Percentiles rank a stretch among this genome's conserved stretches.
Evolutionary conservation across 2,888 invertebrate genomes (phyloP).

Genomic region (Troglohyphantes excavatus): DNA sequence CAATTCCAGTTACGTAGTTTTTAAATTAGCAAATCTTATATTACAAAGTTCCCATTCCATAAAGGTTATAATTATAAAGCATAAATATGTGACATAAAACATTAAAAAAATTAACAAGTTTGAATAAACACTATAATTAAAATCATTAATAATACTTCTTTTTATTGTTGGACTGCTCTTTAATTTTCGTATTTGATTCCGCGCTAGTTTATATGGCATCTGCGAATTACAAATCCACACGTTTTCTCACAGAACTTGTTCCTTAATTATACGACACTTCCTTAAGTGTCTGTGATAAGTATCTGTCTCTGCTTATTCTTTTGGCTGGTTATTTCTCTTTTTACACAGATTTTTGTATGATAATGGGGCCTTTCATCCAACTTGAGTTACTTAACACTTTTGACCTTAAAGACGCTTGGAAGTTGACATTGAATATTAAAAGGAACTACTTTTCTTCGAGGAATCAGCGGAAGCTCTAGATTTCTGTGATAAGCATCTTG

Average conservation of each 20-base stretch:
- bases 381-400: neutral
- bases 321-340: neutral
- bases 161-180: neutral
- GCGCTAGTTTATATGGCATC: neutral
- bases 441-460: neutral
- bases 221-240: neutral
- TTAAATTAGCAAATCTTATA: no score
- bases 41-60: no score
- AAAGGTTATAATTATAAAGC: no score
- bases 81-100: no score
- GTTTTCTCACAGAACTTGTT: neutral
- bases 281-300: neutral
- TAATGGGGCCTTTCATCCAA: slow-evolving; percentile 4
- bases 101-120: no score
- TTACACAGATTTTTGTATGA: neutral
- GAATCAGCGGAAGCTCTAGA: neutral
- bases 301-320: neutral
- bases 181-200: no score
- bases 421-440: slow-evolving; percentile 3
- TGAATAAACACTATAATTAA: no score
- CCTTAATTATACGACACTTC: neutral
- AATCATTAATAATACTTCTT: no score
- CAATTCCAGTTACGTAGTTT: no score
- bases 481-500: neutral
- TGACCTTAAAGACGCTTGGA: neutral